Evolutionary conservation across 2,113 vertebrate genomes (phyloP), one percentile per base, ranked within the genome.

Genomic region (Lepidothrix coronata): DNA sequence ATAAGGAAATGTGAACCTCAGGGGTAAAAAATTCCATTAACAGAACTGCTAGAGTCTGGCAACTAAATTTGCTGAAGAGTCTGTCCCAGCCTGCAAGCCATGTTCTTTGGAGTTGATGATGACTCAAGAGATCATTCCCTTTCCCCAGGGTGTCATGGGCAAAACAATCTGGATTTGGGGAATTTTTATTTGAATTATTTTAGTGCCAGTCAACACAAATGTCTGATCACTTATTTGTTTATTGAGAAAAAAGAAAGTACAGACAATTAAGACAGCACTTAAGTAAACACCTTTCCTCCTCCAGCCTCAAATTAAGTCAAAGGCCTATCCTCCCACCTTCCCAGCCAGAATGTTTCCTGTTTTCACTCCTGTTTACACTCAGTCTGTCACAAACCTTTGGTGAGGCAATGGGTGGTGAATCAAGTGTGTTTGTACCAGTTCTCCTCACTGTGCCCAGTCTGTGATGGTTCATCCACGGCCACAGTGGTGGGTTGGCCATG

Each of bases 381-480:
- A 63, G 28, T 22, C 41, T 85, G 22, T 66, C 55, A 43, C 73
- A 89, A 77, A 54, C 27, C 31, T 81, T 67, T 67, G 31, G 19
- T 15, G 73, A 74, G 39, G 30, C 88, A 49, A 14, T 15, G 54
- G 19, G 9, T 43, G 44, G 16, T 74, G 57, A 62, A 27, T 17
- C 2, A 1, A 58, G 28, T 9, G 19, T 55, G 18, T 49, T 43
- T 37, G 14, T n/a, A 1, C 39, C 0, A 1, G 12, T 49, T 23
- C 6, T 89, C 35, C 31, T 48, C 48, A 19, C 33, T 19, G 18
- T 48, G 49, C 58, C 44, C 2, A 1, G 35, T 27, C 71, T 72
- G 20, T 3, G 39, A 14, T 8, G 1, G 11, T 39, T 65, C 63
- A 23, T 5, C 35, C 41, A 27, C 3, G 9, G 22, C 27, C 49